These are phyloP conservation scores for Podarcis siculus DNA, from an alignment of 2,797 vertebrate species.

Conservation along the genomic window DNA sequence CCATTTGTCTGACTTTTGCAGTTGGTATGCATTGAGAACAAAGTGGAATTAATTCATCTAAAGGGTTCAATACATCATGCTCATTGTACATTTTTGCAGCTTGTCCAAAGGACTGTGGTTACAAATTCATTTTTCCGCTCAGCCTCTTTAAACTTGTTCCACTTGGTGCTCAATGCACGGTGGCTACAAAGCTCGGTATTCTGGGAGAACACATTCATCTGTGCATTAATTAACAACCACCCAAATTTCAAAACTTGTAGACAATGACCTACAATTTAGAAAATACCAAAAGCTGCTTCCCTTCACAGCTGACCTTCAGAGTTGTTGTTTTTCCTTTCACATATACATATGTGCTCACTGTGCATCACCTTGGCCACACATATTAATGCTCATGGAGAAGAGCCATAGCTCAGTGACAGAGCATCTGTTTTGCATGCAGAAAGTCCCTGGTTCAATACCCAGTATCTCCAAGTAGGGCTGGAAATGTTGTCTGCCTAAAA, in stretches of 20 bases:
- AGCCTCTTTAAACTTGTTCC: neutral
- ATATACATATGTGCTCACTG: neutral
- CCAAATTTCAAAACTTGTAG: conserved; percentile 1
- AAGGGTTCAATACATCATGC: neutral
- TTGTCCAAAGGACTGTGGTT: neutral
- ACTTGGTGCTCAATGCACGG: neutral
- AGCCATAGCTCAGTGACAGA: too few relatives aligned
- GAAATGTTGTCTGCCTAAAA: too few relatives aligned
- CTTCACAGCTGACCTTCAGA: neutral
- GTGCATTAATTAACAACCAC: neutral
- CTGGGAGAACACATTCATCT: neutral
- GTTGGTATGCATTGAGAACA: neutral
- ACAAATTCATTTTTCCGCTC: neutral
- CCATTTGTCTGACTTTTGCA: neutral
- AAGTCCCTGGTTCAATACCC: too few relatives aligned
- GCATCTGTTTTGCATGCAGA: too few relatives aligned
- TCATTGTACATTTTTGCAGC: neutral
- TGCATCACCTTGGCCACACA: neutral
- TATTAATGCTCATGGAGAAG: neutral
- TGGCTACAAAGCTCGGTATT: neutral
- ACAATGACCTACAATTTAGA: neutral
- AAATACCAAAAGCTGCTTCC: neutral
- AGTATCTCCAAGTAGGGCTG: too few relatives aligned
- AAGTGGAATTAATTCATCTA: neutral
- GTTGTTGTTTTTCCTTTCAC: neutral